Percentiles rank a stretch among this genome's conserved stretches.
Conservation (phyloP, 2,113 vertebrate species). For the Sylvia atricapilla region DNA sequence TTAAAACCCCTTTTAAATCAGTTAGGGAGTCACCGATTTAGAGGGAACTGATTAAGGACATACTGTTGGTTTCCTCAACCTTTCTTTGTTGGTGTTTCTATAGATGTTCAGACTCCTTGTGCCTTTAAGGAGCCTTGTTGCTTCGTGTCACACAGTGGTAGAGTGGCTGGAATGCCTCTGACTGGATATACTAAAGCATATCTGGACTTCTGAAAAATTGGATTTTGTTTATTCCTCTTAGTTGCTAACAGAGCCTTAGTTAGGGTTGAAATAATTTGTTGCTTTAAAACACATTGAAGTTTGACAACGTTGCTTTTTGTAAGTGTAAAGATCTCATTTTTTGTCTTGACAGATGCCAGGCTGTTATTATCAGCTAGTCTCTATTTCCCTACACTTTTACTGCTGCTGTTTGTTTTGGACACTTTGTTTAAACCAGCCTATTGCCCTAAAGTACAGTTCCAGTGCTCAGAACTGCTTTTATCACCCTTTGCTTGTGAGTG, state of each 20-base stretch:
- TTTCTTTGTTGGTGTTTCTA: neutral
- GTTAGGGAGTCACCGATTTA: neutral
- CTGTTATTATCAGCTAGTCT: neutral
- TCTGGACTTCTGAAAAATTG: neutral
- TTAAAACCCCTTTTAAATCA: neutral
- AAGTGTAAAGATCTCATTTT: neutral
- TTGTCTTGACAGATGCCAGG: neutral
- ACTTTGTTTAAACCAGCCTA: neutral
- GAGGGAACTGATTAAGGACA: neutral
- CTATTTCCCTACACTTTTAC: neutral
- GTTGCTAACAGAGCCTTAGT: neutral
- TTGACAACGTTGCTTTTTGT: neutral
- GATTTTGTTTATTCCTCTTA: neutral
- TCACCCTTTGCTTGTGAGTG: neutral
- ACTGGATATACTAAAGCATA: neutral
- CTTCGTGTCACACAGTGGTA: neutral
- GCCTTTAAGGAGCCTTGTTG: neutral
- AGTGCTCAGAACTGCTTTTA: neutral
- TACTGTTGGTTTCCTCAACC: neutral
- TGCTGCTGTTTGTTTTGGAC: neutral
- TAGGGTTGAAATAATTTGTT: neutral
- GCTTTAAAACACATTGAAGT: neutral
- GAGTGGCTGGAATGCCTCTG: neutral
- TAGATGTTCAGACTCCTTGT: neutral
- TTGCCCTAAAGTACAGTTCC: rapidly evolving